phyloP scores from a whole-genome alignment of 2,888 invertebrate genomes.

The Melangyna quadrimaculata region DNA sequence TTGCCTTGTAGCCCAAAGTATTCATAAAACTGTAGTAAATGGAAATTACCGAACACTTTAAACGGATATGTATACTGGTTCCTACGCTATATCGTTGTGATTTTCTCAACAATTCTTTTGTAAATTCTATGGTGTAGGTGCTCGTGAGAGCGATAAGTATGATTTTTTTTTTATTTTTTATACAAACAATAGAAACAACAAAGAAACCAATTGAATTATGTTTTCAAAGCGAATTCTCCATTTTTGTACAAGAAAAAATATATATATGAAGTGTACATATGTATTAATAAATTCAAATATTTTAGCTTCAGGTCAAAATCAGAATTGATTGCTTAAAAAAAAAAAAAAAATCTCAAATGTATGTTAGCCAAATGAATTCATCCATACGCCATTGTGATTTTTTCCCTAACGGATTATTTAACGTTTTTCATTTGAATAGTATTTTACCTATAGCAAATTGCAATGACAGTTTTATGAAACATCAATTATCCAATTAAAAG shows the following conservation, averaged over 20 bases:
- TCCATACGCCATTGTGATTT: neutral
- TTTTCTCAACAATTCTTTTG: conserved; percentile 14
- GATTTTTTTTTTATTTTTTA: neutral
- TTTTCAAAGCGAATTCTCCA: neutral
- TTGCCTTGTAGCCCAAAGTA: conserved; percentile 36
- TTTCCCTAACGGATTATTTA: neutral
- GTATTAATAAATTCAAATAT: neutral
- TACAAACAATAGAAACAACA: neutral
- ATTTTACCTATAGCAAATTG: neutral
- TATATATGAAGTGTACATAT: too few relatives aligned
- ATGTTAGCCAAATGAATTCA: neutral
- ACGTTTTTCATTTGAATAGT: neutral
- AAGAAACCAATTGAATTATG: conserved; percentile 1
- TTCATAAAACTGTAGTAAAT: conserved; percentile 49
- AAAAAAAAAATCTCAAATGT: neutral
- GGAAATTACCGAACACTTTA: conserved; percentile 49
- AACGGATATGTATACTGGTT: conserved; percentile 30
- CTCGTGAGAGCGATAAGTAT: neutral
- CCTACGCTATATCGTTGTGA: conserved; percentile 11
- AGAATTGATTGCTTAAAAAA: neutral
- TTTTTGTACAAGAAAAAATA: neutral
- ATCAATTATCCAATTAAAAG: neutral
- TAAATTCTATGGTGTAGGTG: neutral
- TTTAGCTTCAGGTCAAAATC: neutral
- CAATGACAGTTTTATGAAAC: neutral